Conservation (phyloP, 2,797 vertebrate species). For the Lepus oiostolus region DNA sequence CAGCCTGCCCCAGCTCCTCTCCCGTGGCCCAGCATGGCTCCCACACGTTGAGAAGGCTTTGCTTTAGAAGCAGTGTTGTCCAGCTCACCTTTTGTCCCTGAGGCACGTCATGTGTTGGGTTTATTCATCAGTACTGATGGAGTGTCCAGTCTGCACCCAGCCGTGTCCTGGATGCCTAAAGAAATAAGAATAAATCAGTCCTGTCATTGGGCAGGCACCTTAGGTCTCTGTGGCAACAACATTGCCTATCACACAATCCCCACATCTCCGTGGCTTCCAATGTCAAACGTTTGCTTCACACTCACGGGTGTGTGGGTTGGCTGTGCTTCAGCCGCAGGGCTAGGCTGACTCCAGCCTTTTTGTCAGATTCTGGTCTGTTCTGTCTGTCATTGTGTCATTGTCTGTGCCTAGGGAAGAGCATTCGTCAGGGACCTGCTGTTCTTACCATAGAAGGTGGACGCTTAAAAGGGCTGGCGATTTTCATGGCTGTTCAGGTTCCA, state of each 20-base stretch:
- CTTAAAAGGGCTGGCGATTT: not conserved
- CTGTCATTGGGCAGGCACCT: not conserved
- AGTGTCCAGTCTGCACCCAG: not conserved
- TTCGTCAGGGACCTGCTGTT: not conserved
- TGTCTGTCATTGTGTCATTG: not conserved
- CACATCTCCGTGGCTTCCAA: not conserved
- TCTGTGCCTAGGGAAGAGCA: not conserved
- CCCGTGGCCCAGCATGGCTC: not conserved
- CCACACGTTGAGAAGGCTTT: slow-evolving; percentile 43
- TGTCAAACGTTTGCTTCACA: not conserved
- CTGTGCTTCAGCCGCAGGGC: not conserved
- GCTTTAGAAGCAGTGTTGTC: slow-evolving; percentile 7
- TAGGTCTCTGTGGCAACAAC: not conserved
- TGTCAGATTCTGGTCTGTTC: not conserved
- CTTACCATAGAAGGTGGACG: not conserved
- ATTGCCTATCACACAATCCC: not conserved
- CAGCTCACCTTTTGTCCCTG: not conserved
- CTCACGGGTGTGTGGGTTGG: not conserved
- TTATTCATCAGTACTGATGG: slow-evolving; percentile 5
- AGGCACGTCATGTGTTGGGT: not conserved
- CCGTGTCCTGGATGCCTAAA: not conserved
- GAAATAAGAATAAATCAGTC: not conserved
- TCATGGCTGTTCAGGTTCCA: not conserved
- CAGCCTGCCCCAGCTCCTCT: not conserved
- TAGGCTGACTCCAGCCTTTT: not conserved